These are phyloP conservation scores for Pseudopipra pipra DNA, from an alignment of 2,113 vertebrate genomes.

Conservation along the genomic window DNA sequence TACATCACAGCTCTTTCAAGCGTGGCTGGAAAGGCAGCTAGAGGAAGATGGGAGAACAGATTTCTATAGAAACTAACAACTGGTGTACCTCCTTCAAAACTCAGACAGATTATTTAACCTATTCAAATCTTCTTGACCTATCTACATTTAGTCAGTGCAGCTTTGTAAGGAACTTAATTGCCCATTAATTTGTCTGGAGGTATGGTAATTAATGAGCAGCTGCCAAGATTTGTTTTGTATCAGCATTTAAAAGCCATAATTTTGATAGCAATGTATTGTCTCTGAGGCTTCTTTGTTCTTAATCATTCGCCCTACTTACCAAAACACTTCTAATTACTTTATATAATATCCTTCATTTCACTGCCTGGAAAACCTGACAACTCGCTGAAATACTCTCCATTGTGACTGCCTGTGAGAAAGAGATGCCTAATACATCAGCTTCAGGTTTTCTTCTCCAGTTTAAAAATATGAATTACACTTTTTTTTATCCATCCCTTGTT, in stretches of 20 bases:
- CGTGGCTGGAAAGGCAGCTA: neutral
- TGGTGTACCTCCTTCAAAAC: neutral
- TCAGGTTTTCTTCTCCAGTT: neutral
- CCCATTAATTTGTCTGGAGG: neutral
- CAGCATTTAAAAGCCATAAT: neutral
- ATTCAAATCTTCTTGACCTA: neutral
- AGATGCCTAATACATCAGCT: neutral
- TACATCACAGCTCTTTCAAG: neutral
- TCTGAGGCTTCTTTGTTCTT: constrained; percentile 5
- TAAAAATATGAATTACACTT: neutral
- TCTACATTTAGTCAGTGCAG: neutral
- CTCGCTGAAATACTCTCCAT: neutral
- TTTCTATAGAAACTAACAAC: neutral
- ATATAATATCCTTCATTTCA: neutral
- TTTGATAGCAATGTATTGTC: neutral
- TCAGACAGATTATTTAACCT: neutral
- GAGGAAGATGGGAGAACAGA: neutral
- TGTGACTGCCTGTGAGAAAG: neutral
- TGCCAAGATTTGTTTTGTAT: neutral
- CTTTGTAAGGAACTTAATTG: neutral
- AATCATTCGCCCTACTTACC: neutral
- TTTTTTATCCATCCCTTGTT: neutral
- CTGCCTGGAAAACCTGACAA: neutral
- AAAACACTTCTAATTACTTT: neutral
- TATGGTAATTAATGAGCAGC: neutral